phyloP scores from a whole-genome alignment of 1,140 invertebrate species.

The Protaetia brevitarsis region DNA sequence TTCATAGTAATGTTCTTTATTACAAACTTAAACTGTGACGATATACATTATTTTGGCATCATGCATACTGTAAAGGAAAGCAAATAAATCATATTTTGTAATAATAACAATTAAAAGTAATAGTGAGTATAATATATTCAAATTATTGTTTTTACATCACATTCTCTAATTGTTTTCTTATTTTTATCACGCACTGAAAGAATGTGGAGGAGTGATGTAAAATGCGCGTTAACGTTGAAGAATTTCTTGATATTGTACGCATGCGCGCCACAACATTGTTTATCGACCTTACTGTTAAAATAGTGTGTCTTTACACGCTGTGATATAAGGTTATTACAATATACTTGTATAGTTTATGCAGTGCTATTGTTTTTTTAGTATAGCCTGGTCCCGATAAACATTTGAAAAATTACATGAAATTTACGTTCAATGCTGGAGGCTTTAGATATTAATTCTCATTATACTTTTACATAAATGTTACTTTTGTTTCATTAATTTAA shows the following conservation, averaged over 20 bases:
- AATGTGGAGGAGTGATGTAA: too few relatives aligned
- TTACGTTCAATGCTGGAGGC: not conserved
- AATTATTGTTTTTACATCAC: slow-evolving; percentile 9
- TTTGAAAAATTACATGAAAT: not conserved
- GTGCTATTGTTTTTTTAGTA: not conserved
- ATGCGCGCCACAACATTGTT: not conserved
- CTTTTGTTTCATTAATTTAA: not conserved
- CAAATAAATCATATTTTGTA: not conserved
- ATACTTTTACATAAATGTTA: not conserved
- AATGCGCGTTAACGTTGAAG: not conserved
- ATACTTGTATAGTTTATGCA: not conserved
- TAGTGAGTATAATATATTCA: not conserved
- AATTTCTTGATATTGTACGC: not conserved
- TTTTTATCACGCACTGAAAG: not conserved
- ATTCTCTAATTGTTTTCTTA: not conserved
- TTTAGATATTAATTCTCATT: slow-evolving; percentile 17
- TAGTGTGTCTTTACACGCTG: not conserved
- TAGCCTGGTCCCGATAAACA: not conserved
- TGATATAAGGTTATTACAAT: not conserved
- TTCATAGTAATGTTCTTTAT: not conserved
- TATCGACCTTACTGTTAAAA: not conserved
- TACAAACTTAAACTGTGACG: not conserved
- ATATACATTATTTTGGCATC: not conserved
- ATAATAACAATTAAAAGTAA: not conserved
- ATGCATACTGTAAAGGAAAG: not conserved